Base-by-base conservation (phyloP, 2,797 vertebrate genomes). In the Nannoperca australis region DNA sequence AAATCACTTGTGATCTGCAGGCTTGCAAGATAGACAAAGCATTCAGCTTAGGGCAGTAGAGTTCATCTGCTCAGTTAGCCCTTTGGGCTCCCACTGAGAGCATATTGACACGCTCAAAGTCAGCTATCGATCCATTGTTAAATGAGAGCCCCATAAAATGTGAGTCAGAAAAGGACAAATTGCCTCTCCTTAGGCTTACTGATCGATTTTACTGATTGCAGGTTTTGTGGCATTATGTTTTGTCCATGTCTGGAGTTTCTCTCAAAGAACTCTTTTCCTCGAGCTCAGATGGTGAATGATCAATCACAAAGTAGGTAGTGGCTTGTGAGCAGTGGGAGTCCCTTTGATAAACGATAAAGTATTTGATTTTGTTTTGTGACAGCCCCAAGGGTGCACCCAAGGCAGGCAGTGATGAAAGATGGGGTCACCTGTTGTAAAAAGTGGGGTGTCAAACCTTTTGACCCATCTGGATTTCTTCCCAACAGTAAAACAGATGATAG, bases 1-100 rank as follows among this genome's bases (percentile, higher is more conserved):
- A 76, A 82, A 84, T 84, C 51, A 78, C 67, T 58, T 79, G 47
- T 61, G 66, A 69, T 45, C 63, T 53, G 59, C 47, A 42, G 62
- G 60, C n/a, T 38, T 63, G 30, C n/a, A 72, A 58, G 50, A 67
- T 18, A 66, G n/a, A n/a, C 18, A 13, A 67, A 0, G 13, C n/a
- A 59, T 56, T 12, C 2, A 6, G 47, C 45, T 65, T 32, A 18
- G 5, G 20, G 10, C 20, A 34, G 42, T 38, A 40, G 44, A 24
- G 45, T 42, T 49, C n/a, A 63, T 42, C 34, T 54, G 6, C 67
- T 84, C 54, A 58, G 30, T 78, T 60, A 58, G 63, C 71, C 73
- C 45, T 64, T 20, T 54, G 18, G 24, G 18, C 14, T 27, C 45
- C 58, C 3, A 4, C 36, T 55, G 61, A 73, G 58, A 60, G 24